Conservation (phyloP, 2,797 vertebrate species). For the Peromyscus nudipes region DNA sequence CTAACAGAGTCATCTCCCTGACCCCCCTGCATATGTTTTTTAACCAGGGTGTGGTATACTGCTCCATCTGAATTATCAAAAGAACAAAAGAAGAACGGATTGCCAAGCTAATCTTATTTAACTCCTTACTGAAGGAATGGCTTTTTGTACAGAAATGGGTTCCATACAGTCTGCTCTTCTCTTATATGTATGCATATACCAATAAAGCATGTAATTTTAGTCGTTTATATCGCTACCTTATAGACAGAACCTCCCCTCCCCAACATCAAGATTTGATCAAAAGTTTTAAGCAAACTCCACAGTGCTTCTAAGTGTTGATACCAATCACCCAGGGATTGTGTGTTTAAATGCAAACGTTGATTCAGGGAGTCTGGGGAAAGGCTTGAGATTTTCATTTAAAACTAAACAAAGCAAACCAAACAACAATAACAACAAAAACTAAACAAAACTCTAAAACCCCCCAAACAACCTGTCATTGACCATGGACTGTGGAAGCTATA, state of each 20-base stretch:
- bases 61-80: background rate
- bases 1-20: too few species aligned
- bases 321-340: background rate
- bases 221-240: background rate
- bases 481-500: background rate
- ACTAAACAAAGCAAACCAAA: too few species aligned
- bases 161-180: background rate
- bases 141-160: background rate
- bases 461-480: background rate
- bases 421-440: background rate
- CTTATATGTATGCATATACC: background rate
- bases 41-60: background rate
- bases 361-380: background rate
- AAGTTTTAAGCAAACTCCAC: background rate
- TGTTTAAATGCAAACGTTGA: conserved; percentile 1
- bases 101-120: background rate
- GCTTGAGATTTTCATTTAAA: background rate
- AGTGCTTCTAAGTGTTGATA: background rate
- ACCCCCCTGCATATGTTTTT: too few species aligned
- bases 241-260: background rate
- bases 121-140: background rate
- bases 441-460: background rate
- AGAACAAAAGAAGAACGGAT: background rate
- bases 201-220: background rate
- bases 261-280: background rate